phyloP scores from a whole-genome alignment of 2,113 vertebrate species.

The Tetrao urogallus region DNA sequence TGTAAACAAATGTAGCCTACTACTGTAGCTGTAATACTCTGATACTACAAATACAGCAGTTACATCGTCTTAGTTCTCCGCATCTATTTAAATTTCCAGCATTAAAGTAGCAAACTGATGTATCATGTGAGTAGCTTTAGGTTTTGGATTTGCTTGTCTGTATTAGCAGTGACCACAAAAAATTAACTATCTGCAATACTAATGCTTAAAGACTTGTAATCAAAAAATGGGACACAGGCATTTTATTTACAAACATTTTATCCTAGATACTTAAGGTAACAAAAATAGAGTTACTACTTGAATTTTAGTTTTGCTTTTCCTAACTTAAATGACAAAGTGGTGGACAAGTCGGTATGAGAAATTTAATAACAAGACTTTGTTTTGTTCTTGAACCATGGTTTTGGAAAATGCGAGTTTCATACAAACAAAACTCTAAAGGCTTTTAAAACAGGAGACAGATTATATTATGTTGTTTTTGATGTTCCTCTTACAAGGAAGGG shows the following conservation, averaged over 20 bases:
- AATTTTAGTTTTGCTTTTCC: background rate
- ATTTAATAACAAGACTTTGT: background rate
- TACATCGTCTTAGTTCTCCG: background rate
- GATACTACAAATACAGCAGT: background rate
- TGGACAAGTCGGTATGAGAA: background rate
- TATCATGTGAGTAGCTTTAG: background rate
- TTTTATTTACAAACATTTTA: background rate
- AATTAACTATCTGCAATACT: background rate
- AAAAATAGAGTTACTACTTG: background rate
- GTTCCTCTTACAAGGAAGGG: constrained; percentile 46
- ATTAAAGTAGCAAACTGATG: background rate
- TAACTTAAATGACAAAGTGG: background rate
- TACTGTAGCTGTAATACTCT: background rate
- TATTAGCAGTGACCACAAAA: background rate
- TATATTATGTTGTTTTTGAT: constrained; percentile 51
- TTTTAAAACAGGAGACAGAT: constrained; percentile 35
- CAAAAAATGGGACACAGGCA: background rate
- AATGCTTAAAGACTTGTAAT: background rate
- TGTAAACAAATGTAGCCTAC: background rate
- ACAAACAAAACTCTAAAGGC: constrained; percentile 49
- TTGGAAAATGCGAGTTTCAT: constrained; percentile 49
- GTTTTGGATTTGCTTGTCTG: background rate
- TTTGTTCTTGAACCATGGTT: background rate
- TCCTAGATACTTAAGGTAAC: background rate
- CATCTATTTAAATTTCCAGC: background rate